Percentiles rank a stretch among this genome's conserved stretches.
These are phyloP conservation scores for Oncorhynchus gorbuscha DNA, from an alignment of 2,113 vertebrate genomes.

Conservation along the genomic window DNA sequence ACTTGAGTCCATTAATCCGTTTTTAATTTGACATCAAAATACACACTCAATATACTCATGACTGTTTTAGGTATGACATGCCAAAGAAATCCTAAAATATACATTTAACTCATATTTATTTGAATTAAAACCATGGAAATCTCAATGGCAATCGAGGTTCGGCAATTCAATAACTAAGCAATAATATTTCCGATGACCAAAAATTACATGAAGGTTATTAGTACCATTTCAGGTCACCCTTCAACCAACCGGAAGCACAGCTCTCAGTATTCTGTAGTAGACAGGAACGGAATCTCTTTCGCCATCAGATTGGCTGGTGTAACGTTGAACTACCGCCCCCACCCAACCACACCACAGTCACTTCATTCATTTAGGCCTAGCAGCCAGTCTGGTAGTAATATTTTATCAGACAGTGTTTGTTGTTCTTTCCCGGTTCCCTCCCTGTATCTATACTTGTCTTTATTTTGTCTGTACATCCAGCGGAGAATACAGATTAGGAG, in stretches of 20 bases:
- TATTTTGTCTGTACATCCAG: not conserved
- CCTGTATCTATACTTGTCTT: not conserved
- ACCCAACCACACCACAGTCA: not conserved
- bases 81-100: not conserved
- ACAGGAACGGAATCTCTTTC: not conserved
- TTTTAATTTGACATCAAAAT: too few relatives aligned
- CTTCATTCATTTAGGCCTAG: not conserved
- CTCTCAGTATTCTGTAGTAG: slow-evolving; percentile 11
- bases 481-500: too few relatives aligned
- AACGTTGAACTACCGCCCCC: slow-evolving; percentile 16
- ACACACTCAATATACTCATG: not conserved
- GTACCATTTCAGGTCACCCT: not conserved
- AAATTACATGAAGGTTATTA: not conserved
- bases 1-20: too few relatives aligned
- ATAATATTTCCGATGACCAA: too few relatives aligned
- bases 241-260: not conserved
- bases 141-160: too few relatives aligned
- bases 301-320: slow-evolving; percentile 10
- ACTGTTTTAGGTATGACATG: not conserved
- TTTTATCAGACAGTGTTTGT: not conserved
- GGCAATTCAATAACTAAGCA: too few relatives aligned
- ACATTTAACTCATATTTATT: not conserved
- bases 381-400: not conserved
- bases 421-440: not conserved
- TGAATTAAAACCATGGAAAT: not conserved